These are phyloP conservation scores for Adelosebastes latens DNA, from an alignment of 2,797 vertebrate species.

Conservation along the genomic window DNA sequence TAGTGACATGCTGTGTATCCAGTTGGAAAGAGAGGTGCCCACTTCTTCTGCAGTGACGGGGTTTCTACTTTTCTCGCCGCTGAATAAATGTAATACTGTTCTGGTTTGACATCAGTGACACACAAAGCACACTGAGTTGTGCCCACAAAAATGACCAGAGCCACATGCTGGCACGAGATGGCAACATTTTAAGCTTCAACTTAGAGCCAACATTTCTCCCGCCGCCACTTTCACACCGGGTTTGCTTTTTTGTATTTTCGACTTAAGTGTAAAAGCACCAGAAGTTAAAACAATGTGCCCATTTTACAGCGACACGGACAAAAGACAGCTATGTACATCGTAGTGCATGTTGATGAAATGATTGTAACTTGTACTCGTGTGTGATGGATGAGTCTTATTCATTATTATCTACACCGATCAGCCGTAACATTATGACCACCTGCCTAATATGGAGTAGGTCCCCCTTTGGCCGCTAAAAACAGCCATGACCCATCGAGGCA, in stretches of 20 bases:
- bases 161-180: background rate
- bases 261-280: background rate
- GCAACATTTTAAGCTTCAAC: background rate
- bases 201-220: background rate
- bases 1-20: background rate
- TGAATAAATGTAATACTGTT: slow-evolving; percentile 23
- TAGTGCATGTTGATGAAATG: background rate
- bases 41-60: background rate
- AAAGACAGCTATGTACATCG: background rate
- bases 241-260: background rate
- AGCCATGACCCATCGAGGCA: no score
- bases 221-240: background rate
- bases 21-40: background rate
- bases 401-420: background rate
- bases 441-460: no score
- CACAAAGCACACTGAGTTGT: background rate
- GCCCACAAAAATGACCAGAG: background rate
- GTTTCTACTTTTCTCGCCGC: background rate
- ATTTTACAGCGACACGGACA: background rate
- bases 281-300: background rate
- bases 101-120: background rate
- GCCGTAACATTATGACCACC: no score
- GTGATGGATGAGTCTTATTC: background rate
- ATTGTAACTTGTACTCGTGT: background rate
- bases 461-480: no score